Percentiles rank a stretch among this genome's conserved stretches.
Conservation (phyloP, 2,888 invertebrate species). For the Parasteatoda lunata region DNA sequence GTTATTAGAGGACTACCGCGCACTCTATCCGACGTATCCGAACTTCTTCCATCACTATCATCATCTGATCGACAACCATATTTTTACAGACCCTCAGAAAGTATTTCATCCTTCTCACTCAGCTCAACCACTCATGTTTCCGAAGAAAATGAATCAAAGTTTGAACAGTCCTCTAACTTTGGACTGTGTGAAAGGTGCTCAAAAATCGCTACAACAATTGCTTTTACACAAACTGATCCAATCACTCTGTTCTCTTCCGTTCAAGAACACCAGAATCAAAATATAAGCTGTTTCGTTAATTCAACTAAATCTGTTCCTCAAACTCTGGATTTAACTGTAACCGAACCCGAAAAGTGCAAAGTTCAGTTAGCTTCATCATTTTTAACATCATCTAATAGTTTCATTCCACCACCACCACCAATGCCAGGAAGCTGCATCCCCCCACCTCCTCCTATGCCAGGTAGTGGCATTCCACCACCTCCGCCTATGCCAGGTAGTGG, state of each 20-base stretch:
- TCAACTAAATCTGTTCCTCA: too few relatives aligned
- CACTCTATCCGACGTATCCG: conserved; percentile 41
- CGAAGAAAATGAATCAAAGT: conserved; percentile 40
- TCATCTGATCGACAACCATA: conserved; percentile 43
- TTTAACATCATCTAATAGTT: conserved; percentile 72
- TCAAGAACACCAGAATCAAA: not conserved
- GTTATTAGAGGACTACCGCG: conserved; percentile 54
- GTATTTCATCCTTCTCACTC: conserved; percentile 55
- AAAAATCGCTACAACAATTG: not conserved
- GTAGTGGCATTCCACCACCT: not conserved
- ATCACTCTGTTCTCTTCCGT: not conserved
- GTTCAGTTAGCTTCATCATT: conserved; percentile 63
- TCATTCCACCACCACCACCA: conserved; percentile 76
- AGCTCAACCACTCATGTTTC: conserved; percentile 37
- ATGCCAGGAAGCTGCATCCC: conserved; percentile 70
- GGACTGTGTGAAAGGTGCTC: not conserved
- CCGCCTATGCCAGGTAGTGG: conserved; percentile 53
- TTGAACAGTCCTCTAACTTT: not conserved
- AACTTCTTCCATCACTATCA: conserved; percentile 44
- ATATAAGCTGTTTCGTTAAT: not conserved
- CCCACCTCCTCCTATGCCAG: conserved; percentile 65
- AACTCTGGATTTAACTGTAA: too few relatives aligned
- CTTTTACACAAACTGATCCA: conserved; percentile 40
- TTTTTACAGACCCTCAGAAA: conserved; percentile 59
- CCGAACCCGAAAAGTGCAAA: not conserved